These are phyloP conservation scores for Axinella damicornis DNA, from an alignment of 37 sponge, comb jelly and placozoan genomes.

Conservation along the genomic window DNA sequence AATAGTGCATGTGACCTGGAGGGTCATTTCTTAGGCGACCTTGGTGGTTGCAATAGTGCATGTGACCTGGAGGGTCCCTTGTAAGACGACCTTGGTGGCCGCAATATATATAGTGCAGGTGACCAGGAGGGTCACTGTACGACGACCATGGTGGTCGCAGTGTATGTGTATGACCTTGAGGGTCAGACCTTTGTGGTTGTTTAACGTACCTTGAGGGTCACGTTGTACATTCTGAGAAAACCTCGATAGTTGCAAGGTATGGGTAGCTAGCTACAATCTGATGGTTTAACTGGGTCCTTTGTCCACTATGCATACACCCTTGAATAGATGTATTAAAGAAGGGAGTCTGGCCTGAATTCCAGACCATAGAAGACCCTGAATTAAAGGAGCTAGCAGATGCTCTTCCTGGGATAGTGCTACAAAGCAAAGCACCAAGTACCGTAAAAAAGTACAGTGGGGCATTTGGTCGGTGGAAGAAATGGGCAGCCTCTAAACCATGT, in stretches of 20 bases:
- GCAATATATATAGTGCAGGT: no score
- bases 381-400: constrained; percentile 18
- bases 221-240: neutral
- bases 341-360: constrained; percentile 20
- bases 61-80: neutral
- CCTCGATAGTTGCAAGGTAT: neutral
- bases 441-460: constrained; percentile 42
- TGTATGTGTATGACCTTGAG: no score
- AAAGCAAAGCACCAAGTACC: constrained; percentile 16
- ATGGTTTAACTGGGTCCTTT: neutral
- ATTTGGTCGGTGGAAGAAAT: constrained; percentile 31
- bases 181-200: no score
- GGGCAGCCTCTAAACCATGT: constrained; percentile 19
- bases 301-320: neutral
- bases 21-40: no score
- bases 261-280: neutral
- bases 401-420: constrained; percentile 19
- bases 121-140: no score
- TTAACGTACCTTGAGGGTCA: no score
- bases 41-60: no score
- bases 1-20: no score
- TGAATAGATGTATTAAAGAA: constrained; percentile 6
- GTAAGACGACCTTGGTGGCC: neutral
- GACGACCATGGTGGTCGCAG: no score
- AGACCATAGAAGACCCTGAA: constrained; percentile 39